Conservation (phyloP, 2,888 invertebrate genomes). For the Cheilosia soror region DNA sequence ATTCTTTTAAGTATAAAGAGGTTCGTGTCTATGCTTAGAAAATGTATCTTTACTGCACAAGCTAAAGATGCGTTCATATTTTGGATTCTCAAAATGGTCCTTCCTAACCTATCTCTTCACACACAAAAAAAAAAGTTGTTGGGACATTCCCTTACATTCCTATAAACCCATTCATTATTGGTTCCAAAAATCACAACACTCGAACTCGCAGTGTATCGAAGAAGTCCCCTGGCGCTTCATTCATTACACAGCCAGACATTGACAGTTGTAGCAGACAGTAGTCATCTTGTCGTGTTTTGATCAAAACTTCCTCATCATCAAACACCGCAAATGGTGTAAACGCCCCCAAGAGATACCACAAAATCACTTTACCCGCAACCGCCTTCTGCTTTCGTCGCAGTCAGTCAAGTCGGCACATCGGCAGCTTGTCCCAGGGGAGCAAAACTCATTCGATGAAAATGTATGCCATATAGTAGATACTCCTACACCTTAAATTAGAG, state of each 20-base stretch:
- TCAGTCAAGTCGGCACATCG: neutral
- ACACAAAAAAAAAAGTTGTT: neutral
- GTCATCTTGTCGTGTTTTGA: conserved; percentile 66
- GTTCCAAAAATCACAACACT: conserved; percentile 15
- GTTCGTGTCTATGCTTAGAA: too few species aligned
- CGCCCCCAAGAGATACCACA: conserved; percentile 73
- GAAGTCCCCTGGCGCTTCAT: conserved; percentile 27
- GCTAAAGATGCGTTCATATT: neutral
- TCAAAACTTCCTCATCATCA: conserved; percentile 74
- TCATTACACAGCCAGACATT: conserved; percentile 26
- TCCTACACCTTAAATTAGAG: conserved; percentile 53
- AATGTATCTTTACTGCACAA: too few species aligned
- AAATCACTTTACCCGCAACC: conserved; percentile 72
- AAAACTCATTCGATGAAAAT: conserved; percentile 27
- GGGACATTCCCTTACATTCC: too few species aligned
- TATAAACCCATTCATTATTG: too few species aligned
- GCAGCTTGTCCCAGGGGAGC: conserved; percentile 49
- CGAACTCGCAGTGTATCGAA: neutral
- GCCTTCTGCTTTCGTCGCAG: conserved; percentile 55
- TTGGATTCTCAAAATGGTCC: neutral
- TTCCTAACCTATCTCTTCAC: neutral
- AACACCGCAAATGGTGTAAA: conserved; percentile 73
- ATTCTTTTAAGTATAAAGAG: too few species aligned
- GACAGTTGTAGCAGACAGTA: conserved; percentile 45
- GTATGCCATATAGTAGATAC: neutral